Percentiles rank a stretch among this genome's conserved stretches.
These are phyloP conservation scores for Lasioglossum albipes DNA, from an alignment of 1,140 invertebrate species.

Conservation along the genomic window DNA sequence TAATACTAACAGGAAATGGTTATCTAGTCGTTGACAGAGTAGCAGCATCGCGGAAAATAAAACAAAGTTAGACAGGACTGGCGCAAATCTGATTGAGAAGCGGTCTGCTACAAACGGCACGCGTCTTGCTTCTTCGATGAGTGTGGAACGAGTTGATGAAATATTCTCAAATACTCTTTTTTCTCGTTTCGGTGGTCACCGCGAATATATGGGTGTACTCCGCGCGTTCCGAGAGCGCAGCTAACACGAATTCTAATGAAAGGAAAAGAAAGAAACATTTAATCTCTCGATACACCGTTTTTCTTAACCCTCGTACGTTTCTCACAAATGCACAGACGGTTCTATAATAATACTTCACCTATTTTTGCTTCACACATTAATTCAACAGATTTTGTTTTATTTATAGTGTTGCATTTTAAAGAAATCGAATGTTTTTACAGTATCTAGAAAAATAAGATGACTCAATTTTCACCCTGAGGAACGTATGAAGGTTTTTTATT, in stretches of 20 bases:
- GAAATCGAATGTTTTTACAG: too few relatives aligned
- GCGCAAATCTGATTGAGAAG: conserved; percentile 64
- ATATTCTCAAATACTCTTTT: conserved; percentile 75
- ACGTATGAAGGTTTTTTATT: too few relatives aligned
- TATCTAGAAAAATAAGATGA: too few relatives aligned
- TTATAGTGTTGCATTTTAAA: too few relatives aligned
- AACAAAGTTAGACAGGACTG: conserved; percentile 59
- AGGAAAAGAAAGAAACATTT: not conserved
- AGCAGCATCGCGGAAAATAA: conserved; percentile 23
- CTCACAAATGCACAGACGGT: too few relatives aligned
- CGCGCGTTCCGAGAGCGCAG: conserved; percentile 56
- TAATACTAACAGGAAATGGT: conserved; percentile 47
- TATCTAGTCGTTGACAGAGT: conserved; percentile 37
- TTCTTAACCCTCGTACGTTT: too few relatives aligned
- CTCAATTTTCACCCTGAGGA: too few relatives aligned
- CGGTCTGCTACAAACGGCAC: conserved; percentile 58
- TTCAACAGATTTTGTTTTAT: too few relatives aligned
- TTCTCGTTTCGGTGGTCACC: conserved; percentile 53
- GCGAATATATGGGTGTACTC: conserved; percentile 69
- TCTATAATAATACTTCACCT: too few relatives aligned
- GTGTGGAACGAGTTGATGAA: conserved; percentile 64
- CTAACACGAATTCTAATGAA: conserved; percentile 66
- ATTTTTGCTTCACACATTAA: too few relatives aligned
- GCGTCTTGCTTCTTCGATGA: conserved; percentile 55
- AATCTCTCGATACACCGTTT: not conserved